These are phyloP conservation scores for Ia io DNA, from an alignment of 2,113 vertebrate species.

Conservation along the genomic window DNA sequence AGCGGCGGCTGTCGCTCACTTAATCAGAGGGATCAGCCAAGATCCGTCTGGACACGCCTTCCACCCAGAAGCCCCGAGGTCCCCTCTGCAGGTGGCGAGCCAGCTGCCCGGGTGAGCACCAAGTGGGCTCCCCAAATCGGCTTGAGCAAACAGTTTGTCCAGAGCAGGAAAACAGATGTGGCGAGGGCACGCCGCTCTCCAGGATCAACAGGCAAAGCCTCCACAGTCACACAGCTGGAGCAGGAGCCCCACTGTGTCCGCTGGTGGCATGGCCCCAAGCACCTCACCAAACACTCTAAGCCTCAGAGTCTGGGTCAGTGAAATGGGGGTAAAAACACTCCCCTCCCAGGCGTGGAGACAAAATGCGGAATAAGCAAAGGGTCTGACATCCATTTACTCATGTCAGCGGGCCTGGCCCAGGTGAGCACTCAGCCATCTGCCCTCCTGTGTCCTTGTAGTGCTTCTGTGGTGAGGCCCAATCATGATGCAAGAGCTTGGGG, in stretches of 20 bases:
- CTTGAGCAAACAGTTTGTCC: background rate
- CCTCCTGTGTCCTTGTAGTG: accelerated
- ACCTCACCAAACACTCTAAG: background rate
- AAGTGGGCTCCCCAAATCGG: background rate
- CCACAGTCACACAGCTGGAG: background rate
- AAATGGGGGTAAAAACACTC: background rate
- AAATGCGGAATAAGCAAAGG: background rate
- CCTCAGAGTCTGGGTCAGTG: background rate
- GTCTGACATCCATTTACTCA: background rate
- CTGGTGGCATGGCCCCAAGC: background rate
- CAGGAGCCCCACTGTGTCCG: background rate
- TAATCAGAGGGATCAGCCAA: background rate
- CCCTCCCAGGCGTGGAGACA: background rate
- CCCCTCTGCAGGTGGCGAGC: background rate
- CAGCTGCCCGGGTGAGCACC: background rate
- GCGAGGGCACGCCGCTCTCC: too few species aligned
- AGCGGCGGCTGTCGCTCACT: background rate
- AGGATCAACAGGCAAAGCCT: background rate
- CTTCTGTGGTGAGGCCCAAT: background rate
- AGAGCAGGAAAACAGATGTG: background rate
- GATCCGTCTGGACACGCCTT: accelerated
- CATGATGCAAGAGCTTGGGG: background rate
- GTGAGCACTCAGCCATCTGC: accelerated
- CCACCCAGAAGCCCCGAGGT: background rate
- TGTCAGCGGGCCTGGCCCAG: background rate